phyloP scores from a whole-genome alignment of 2,113 vertebrate species.

The Phylloscopus whistleri region DNA sequence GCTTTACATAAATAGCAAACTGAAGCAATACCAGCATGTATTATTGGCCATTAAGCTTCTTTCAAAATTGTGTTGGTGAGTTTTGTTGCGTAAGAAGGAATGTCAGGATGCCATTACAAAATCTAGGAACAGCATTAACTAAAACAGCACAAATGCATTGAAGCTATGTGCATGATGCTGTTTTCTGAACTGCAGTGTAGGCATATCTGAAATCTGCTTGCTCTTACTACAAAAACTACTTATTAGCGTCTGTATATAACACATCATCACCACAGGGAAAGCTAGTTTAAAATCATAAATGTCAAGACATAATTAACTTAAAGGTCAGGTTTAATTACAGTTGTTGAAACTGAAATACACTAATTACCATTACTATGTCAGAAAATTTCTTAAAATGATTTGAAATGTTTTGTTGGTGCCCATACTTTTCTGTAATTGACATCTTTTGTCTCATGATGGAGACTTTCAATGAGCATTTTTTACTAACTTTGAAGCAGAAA shows the following conservation, averaged over 20 bases:
- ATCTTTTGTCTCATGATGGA: conserved; percentile 40
- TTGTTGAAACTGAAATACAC: conserved; percentile 78
- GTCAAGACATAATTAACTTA: conserved; percentile 80
- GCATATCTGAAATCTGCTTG: conserved; percentile 60
- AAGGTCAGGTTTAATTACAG: conserved; percentile 84
- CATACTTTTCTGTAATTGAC: conserved; percentile 31
- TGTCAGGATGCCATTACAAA: background rate
- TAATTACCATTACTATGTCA: conserved; percentile 68
- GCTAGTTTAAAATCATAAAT: conserved; percentile 77
- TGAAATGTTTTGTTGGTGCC: conserved; percentile 65
- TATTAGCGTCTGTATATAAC: conserved; percentile 69
- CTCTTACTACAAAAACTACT: conserved; percentile 57
- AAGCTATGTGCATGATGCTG: background rate
- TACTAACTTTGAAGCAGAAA: background rate
- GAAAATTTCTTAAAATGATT: conserved; percentile 70
- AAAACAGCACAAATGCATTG: background rate
- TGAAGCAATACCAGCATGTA: background rate
- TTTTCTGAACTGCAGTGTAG: conserved; percentile 32
- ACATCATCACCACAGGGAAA: conserved; percentile 69
- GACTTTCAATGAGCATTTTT: background rate
- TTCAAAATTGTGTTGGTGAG: conserved; percentile 1
- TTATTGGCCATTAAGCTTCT: conserved; percentile 16
- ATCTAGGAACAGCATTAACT: background rate
- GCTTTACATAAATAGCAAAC: background rate
- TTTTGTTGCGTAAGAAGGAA: conserved; percentile 19